Conservation (phyloP, 30 jellyfish, hydroid and myxozoan genomes). For the Hydractinia symbiolongicarpus region DNA sequence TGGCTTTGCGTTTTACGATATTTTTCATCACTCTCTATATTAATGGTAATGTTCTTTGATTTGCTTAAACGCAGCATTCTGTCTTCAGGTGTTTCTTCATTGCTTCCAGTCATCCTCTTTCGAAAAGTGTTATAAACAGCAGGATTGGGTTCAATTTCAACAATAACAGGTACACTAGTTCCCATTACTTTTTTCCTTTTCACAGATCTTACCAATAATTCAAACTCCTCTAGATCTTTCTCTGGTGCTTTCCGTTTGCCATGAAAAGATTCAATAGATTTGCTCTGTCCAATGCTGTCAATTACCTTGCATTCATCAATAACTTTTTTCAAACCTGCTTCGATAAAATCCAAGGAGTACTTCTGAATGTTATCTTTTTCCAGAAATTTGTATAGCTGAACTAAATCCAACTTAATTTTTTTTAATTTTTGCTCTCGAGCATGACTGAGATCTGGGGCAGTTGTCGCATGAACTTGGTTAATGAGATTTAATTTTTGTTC, state of each 20-base stretch:
- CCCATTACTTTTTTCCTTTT: constrained; percentile 29
- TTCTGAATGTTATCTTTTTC: constrained; percentile 38
- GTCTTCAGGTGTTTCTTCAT: constrained; percentile 21
- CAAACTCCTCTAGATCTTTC: constrained; percentile 22
- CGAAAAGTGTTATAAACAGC: background rate
- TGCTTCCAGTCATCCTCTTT: constrained; percentile 14
- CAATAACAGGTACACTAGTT: constrained; percentile 30
- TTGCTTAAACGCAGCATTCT: constrained; percentile 13
- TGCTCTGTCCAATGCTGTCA: constrained; percentile 36
- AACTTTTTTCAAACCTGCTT: constrained; percentile 37
- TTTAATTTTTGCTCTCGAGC: background rate
- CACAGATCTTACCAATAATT: constrained; percentile 12
- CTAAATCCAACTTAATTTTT: constrained; percentile 28
- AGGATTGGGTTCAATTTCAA: constrained; percentile 34
- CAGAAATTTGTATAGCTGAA: constrained; percentile 19
- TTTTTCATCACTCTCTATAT: constrained; percentile 28
- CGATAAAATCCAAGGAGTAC: constrained; percentile 33
- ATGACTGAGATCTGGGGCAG: background rate
- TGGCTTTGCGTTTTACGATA: constrained; percentile 17
- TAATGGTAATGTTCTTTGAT: constrained; percentile 23
- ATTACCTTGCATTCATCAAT: constrained; percentile 30
- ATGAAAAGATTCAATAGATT: background rate
- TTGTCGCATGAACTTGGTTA: constrained; percentile 21
- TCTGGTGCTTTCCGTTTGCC: constrained; percentile 24
- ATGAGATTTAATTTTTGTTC: background rate